Percentiles rank a stretch among this genome's conserved stretches.
Evolutionary conservation across 1,140 invertebrate genomes (phyloP).

Genomic region (Eriosoma lanigerum): DNA sequence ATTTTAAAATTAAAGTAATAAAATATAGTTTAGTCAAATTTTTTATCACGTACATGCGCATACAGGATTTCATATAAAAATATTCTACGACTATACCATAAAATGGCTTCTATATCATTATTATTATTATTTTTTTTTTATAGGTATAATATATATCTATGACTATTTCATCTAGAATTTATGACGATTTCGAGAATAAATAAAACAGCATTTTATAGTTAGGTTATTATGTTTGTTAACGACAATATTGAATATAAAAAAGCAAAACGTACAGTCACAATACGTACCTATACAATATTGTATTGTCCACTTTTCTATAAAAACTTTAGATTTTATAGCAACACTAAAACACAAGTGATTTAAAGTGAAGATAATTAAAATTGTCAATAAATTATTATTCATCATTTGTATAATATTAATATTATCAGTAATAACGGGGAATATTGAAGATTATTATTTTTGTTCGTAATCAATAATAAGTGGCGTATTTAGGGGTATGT

Average conservation of each 20-base stretch:
- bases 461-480: too few relatives aligned
- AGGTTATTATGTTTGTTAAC: neutral
- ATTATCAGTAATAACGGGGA: too few relatives aligned
- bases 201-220: neutral
- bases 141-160: too few relatives aligned
- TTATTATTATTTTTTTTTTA: neutral
- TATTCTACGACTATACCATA: neutral
- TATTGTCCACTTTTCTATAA: neutral
- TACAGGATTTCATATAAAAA: neutral
- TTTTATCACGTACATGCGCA: too few relatives aligned
- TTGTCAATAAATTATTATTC: too few relatives aligned
- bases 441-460: too few relatives aligned
- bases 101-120: neutral
- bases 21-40: too few relatives aligned
- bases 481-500: too few relatives aligned
- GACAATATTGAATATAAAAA: neutral
- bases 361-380: too few relatives aligned
- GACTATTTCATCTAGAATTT: constrained; percentile 21
- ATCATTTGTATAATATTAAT: too few relatives aligned
- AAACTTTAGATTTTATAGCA: neutral
- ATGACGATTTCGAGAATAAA: neutral
- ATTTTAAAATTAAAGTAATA: too few relatives aligned
- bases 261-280: neutral
- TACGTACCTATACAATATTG: neutral
- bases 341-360: neutral